Base-by-base conservation (phyloP, 2,797 vertebrate species). In the Decapterus maruadsi region DNA sequence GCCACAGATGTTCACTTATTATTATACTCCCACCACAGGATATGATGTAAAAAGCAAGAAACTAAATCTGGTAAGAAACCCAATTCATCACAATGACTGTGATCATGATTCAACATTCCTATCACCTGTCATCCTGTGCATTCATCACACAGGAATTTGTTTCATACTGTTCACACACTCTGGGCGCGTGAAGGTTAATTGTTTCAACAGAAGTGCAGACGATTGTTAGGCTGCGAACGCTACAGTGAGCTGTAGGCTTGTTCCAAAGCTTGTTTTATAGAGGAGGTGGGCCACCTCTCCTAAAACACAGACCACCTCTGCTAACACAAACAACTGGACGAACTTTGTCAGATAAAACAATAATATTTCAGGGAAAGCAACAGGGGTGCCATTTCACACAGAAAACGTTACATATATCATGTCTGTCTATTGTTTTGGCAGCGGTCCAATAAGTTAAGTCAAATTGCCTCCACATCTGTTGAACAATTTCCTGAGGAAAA, bases 101-200 rank as follows among this genome's bases (percentile, higher is more conserved):
- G 19, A 73, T 50, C 43, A 26, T 88, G 82, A 90, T 64, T 93
- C 75, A 83, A 71, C 81, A 83, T 85, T 89, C 75, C 76, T 42
- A 46, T 79, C 64, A 78, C 70, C 72, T 59, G 72, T 79, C 83
- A 72, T 85, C 75, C 69, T 74, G 51, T 43, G 51, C 40, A 64
- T 59, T 89, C 78, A 86, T 58, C 62, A 60, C 17, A 55, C 63
- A 81, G 79, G 80, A 89, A 90, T 86, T 46, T 50, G 50, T 57
- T 68, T 61, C 26, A 54, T 55, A 13, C 26, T 60, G 46, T 69
- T 67, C 29, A 42, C 68, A 86, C 11, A 38, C 68, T 56, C 42
- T 19, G 2, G 38, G 9, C 48, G 55, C 46, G 67, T 42, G 16
- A 43, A 45, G 59, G 40, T 51, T 57, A 64, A 81, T 17, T 42